Evolutionary conservation across 1,140 invertebrate genomes (phyloP).

Genomic region (Sminthurinus signatus): DNA sequence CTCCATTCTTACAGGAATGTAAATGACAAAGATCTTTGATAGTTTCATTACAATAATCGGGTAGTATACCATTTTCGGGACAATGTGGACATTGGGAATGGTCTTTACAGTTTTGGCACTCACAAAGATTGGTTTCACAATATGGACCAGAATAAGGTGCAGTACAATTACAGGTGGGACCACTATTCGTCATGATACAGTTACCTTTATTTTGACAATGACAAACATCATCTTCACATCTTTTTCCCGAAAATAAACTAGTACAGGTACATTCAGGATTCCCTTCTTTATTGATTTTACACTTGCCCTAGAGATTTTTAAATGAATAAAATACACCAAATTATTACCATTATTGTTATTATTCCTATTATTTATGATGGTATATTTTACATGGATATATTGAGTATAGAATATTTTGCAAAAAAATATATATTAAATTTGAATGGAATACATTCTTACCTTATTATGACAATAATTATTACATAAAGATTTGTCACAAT

Average conservation of each 20-base stretch:
- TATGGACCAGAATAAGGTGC: constrained; percentile 52
- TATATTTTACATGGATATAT: neutral
- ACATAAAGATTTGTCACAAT: constrained; percentile 48
- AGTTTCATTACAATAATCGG: constrained; percentile 26
- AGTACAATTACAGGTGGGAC: constrained; percentile 47
- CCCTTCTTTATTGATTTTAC: constrained; percentile 33
- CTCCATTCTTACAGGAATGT: constrained; percentile 48
- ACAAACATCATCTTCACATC: constrained; percentile 48
- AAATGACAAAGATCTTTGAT: too few relatives aligned
- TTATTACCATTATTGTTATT: too few relatives aligned
- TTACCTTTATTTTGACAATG: constrained; percentile 45
- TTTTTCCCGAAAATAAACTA: constrained; percentile 45
- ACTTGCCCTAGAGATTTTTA: too few relatives aligned
- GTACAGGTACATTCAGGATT: constrained; percentile 45
- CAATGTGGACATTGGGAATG: constrained; percentile 39
- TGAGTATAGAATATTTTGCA: too few relatives aligned
- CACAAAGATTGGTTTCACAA: constrained; percentile 54
- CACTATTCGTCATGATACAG: too few relatives aligned
- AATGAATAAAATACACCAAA: too few relatives aligned
- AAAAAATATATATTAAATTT: too few relatives aligned
- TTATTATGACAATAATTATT: constrained; percentile 45
- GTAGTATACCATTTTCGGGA: constrained; percentile 14
- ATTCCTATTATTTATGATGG: neutral
- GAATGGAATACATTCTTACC: too few relatives aligned
- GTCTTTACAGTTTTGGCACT: constrained; percentile 43